Conservation (phyloP, 2,888 invertebrate species). For the Microplitis deprimator region DNA sequence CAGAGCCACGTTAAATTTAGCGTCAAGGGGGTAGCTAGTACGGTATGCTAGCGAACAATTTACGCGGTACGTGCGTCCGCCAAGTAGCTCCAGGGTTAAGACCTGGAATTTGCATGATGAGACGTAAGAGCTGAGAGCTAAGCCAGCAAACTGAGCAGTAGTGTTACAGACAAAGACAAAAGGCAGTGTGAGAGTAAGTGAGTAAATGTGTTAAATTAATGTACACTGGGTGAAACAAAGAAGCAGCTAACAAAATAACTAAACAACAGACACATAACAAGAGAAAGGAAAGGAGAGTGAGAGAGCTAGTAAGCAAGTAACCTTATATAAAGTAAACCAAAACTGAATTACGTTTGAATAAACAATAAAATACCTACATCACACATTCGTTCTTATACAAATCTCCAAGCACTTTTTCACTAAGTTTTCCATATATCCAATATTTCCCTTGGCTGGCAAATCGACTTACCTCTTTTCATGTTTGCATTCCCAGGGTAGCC, state of each 20-base stretch:
- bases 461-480: constrained; percentile 32
- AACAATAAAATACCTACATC: constrained; percentile 37
- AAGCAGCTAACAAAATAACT: background rate
- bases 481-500: constrained; percentile 31
- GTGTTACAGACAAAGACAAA: background rate
- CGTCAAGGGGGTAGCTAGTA: constrained; percentile 22
- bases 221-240: background rate
- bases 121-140: constrained; percentile 20
- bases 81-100: constrained; percentile 33
- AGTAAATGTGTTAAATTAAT: background rate
- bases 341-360: constrained; percentile 26
- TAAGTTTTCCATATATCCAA: constrained; percentile 30
- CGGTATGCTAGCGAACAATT: constrained; percentile 29
- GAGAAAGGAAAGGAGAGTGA: background rate
- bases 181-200: background rate
- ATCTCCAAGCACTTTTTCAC: constrained; percentile 26
- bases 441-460: constrained; percentile 27
- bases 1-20: constrained; percentile 35
- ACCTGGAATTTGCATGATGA: constrained; percentile 36
- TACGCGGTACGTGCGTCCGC: constrained; percentile 41
- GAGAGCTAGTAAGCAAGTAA: background rate
- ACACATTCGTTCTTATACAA: constrained; percentile 14
- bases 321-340: background rate
- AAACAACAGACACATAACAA: background rate
- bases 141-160: background rate